Conservation (phyloP, 35 echinoderm and acorn worm species). For the Stichopus chloronotus region DNA sequence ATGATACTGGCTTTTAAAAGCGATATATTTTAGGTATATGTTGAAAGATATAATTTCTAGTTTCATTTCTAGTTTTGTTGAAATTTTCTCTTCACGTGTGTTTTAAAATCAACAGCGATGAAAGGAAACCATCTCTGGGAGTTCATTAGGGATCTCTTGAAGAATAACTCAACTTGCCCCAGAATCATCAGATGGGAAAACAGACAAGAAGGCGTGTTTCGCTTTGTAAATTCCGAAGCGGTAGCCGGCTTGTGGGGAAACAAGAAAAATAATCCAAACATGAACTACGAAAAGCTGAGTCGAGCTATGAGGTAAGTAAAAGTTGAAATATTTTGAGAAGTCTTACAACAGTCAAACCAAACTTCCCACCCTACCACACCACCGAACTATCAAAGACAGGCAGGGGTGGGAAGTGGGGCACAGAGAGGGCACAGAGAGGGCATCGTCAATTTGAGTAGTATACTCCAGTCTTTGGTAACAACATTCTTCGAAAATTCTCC, state of each 20-base stretch:
- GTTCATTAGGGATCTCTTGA: slow-evolving; percentile 94
- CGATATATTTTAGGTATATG: too few relatives aligned
- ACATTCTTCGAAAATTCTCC: too few relatives aligned
- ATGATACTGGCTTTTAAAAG: too few relatives aligned
- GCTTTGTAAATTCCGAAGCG: slow-evolving; percentile 95
- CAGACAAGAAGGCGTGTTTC: slow-evolving; percentile 83
- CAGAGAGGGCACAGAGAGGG: background rate
- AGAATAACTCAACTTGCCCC: slow-evolving; percentile 66
- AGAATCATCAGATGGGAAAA: slow-evolving; percentile 97
- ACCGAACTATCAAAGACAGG: too few relatives aligned
- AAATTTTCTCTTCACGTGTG: too few relatives aligned
- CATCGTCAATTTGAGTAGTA: background rate
- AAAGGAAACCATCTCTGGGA: slow-evolving; percentile 99
- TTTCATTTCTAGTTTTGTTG: too few relatives aligned
- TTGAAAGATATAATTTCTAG: too few relatives aligned
- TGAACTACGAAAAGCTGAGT: slow-evolving; percentile 99
- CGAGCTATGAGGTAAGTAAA: slow-evolving; percentile 90
- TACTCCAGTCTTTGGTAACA: background rate
- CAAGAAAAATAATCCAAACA: slow-evolving; percentile 98
- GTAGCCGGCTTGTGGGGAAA: slow-evolving; percentile 90
- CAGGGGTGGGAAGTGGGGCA: too few relatives aligned
- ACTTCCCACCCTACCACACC: background rate
- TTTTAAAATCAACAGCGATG: slow-evolving; percentile 68
- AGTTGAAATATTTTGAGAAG: background rate
- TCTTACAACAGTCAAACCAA: background rate